A percentile compares a stretch with the other conserved stretches of the same genome.
Evolutionary conservation across 2,113 vertebrate species (phyloP).

Genomic region (Marmota flaviventris): DNA sequence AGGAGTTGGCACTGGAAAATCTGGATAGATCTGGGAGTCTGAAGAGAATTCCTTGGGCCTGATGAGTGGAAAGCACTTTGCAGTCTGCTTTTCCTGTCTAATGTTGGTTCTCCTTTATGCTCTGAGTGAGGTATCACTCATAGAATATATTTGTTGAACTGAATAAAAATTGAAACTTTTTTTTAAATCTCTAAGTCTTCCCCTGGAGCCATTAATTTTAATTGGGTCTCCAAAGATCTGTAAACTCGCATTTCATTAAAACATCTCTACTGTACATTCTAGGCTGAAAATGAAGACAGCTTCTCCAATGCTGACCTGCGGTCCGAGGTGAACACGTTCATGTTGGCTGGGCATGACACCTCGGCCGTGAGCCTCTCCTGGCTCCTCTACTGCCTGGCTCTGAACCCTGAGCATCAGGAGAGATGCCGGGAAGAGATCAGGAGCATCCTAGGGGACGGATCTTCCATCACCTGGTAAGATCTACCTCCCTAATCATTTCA

Average conservation of each 20-base stretch:
- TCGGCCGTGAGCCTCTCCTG: slow-evolving; percentile 89
- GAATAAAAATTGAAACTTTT: slow-evolving; percentile 24
- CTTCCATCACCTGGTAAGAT: slow-evolving; percentile 90
- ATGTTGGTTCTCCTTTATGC: background rate
- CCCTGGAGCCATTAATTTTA: background rate
- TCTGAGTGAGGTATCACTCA: background rate
- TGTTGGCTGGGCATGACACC: slow-evolving; percentile 92
- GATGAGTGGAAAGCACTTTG: background rate
- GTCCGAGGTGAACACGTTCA: slow-evolving; percentile 92
- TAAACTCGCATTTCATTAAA: slow-evolving; percentile 8
- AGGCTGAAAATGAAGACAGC: slow-evolving; percentile 90
- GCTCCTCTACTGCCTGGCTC: slow-evolving; percentile 91
- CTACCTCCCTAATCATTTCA: slow-evolving; percentile 3
- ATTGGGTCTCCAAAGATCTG: background rate
- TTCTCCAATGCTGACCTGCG: slow-evolving; percentile 90
- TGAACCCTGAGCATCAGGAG: slow-evolving; percentile 92
- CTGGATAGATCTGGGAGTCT: background rate
- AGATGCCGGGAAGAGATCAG: slow-evolving; percentile 91
- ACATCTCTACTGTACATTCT: background rate
- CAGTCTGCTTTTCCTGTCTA: slow-evolving; percentile 18
- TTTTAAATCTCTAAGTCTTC: background rate
- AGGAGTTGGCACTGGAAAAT: background rate
- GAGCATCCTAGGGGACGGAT: slow-evolving; percentile 84
- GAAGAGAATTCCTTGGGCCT: background rate
- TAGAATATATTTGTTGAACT: background rate